These are phyloP conservation scores for Eira barbara DNA, from an alignment of 2,113 vertebrate genomes.

Conservation along the genomic window DNA sequence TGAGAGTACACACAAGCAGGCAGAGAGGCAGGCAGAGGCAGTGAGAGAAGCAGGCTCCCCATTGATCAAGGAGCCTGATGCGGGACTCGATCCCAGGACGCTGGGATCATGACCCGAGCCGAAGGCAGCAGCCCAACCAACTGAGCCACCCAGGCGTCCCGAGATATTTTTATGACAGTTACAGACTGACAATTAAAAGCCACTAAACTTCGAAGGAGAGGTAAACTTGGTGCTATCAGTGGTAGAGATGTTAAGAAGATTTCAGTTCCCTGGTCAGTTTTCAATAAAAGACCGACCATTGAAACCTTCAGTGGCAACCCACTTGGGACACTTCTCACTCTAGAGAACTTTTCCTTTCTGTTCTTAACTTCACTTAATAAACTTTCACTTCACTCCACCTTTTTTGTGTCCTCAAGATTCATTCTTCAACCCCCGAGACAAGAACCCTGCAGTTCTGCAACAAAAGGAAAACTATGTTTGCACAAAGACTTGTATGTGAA, in stretches of 20 bases:
- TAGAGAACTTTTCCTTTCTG: neutral
- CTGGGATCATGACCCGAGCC: no score
- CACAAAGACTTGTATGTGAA: neutral
- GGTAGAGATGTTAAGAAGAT: neutral
- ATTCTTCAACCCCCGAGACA: neutral
- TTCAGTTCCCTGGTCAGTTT: neutral
- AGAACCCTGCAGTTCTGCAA: neutral
- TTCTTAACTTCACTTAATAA: neutral
- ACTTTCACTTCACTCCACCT: neutral
- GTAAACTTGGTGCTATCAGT: neutral
- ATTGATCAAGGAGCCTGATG: no score
- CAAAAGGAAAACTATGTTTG: neutral
- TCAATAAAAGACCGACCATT: neutral
- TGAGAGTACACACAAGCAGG: no score
- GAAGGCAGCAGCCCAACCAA: no score
- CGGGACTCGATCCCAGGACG: no score
- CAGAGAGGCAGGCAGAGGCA: no score
- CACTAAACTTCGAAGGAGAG: neutral
- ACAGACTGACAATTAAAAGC: neutral
- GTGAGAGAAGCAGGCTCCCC: no score
- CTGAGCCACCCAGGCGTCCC: no score
- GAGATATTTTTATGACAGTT: neutral
- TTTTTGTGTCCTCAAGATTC: neutral
- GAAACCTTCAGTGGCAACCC: neutral
- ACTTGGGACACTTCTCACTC: neutral